Conservation (phyloP, 2,888 invertebrate species). For the Ormyrus pomaceus region DNA sequence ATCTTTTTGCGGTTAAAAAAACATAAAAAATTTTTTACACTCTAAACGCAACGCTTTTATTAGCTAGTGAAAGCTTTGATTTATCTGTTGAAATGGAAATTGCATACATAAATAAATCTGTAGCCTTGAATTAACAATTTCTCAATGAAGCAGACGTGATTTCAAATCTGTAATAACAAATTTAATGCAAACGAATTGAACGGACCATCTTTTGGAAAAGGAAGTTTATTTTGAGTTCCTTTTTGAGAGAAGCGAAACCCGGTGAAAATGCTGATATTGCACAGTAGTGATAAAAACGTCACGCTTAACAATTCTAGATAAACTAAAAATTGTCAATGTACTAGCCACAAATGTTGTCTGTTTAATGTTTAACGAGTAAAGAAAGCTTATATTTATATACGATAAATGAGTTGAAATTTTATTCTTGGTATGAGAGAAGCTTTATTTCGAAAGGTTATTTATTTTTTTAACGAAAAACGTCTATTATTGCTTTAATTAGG, state of each 20-base stretch:
- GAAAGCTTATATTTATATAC: conserved; percentile 34
- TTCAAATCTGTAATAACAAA: background rate
- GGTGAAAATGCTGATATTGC: conserved; percentile 41
- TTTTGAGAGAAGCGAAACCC: conserved; percentile 21
- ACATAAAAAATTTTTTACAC: background rate
- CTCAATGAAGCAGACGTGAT: background rate
- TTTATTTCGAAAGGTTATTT: conserved; percentile 25
- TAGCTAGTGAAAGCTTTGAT: too few relatives aligned
- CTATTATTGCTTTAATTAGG: conserved; percentile 28
- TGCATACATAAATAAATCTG: background rate
- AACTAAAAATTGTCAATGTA: conserved; percentile 61
- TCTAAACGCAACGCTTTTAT: too few relatives aligned
- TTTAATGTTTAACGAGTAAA: conserved; percentile 46
- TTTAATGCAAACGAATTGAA: conserved; percentile 33
- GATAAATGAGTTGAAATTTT: conserved; percentile 10
- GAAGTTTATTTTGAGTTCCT: conserved; percentile 31
- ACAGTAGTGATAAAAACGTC: conserved; percentile 11
- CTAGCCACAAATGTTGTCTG: conserved; percentile 71
- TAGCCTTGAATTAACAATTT: background rate
- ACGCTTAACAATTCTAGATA: conserved; percentile 26
- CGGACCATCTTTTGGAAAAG: conserved; percentile 27
- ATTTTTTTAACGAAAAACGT: conserved; percentile 32
- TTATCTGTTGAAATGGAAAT: too few relatives aligned
- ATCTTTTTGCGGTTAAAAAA: background rate
- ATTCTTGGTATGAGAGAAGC: background rate